These are phyloP conservation scores for Trididemnum clinides DNA, from an alignment of 23 tunicate species.

Conservation along the genomic window DNA sequence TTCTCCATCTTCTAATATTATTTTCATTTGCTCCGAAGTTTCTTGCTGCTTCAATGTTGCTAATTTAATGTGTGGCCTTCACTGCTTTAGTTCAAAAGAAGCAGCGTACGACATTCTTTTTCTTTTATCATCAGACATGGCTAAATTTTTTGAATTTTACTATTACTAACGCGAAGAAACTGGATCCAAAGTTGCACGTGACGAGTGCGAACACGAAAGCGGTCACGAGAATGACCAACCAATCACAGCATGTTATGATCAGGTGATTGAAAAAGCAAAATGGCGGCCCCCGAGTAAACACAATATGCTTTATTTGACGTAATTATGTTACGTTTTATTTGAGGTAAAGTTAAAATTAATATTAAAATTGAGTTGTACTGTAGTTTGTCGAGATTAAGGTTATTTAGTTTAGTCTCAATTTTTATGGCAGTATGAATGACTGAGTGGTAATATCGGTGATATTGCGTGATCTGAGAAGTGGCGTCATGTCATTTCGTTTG, in stretches of 20 bases:
- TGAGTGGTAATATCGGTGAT: too few relatives aligned
- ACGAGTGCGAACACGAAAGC: not conserved
- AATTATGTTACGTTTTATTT: too few relatives aligned
- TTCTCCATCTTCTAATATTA: constrained; percentile 35
- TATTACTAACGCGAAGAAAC: constrained; percentile 13
- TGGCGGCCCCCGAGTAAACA: too few relatives aligned
- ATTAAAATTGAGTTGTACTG: too few relatives aligned
- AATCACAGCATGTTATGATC: constrained; percentile 17
- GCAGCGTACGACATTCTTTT: constrained; percentile 22
- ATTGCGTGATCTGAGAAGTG: too few relatives aligned
- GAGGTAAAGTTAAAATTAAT: too few relatives aligned
- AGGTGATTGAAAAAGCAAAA: constrained; percentile 8
- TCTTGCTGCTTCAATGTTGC: constrained; percentile 26
- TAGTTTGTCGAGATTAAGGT: too few relatives aligned
- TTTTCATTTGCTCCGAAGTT: constrained; percentile 34
- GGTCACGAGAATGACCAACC: constrained; percentile 11
- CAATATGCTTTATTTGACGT: too few relatives aligned
- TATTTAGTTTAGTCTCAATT: too few relatives aligned
- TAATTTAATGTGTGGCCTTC: not conserved
- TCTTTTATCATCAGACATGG: constrained; percentile 12
- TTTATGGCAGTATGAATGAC: too few relatives aligned
- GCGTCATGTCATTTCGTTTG: not conserved
- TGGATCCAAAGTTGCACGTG: not conserved
- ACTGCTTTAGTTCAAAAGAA: constrained; percentile 40
- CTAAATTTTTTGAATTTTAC: not conserved